Evolutionary conservation across 2,888 invertebrate species (phyloP).

Genomic region (Leptura quadrifasciata): DNA sequence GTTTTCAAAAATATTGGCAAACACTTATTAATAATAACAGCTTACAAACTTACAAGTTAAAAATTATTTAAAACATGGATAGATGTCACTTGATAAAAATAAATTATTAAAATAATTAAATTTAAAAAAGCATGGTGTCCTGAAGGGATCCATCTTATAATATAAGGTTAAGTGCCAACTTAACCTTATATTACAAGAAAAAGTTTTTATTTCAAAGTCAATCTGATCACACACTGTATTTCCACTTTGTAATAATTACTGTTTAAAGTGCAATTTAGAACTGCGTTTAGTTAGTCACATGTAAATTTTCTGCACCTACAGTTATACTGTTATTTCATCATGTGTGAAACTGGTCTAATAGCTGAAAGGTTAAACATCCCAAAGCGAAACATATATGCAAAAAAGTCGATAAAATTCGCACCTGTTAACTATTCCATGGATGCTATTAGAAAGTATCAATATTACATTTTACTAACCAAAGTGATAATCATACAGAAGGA

Average conservation of each 20-base stretch:
- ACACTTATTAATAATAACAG: too few relatives aligned
- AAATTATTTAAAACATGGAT: too few relatives aligned
- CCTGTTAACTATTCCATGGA: neutral
- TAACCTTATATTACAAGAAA: too few relatives aligned
- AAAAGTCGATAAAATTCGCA: neutral
- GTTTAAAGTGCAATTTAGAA: neutral
- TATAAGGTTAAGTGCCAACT: too few relatives aligned
- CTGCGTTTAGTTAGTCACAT: neutral
- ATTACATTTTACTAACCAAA: neutral
- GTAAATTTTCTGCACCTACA: neutral
- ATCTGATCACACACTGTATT: neutral
- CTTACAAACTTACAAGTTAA: too few relatives aligned
- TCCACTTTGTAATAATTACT: neutral
- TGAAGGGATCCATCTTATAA: too few relatives aligned
- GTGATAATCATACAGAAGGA: neutral
- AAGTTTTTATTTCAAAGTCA: too few relatives aligned
- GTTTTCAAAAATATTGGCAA: too few relatives aligned
- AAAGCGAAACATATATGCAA: neutral
- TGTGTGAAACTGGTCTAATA: neutral
- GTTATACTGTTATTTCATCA: neutral
- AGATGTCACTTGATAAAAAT: too few relatives aligned
- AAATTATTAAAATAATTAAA: too few relatives aligned
- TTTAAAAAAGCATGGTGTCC: too few relatives aligned
- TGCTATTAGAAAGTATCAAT: slow-evolving; percentile 5
- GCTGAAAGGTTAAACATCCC: neutral